These are phyloP conservation scores for Leptopterna dolabrata DNA, from an alignment of 2,888 invertebrate genomes.

Conservation along the genomic window DNA sequence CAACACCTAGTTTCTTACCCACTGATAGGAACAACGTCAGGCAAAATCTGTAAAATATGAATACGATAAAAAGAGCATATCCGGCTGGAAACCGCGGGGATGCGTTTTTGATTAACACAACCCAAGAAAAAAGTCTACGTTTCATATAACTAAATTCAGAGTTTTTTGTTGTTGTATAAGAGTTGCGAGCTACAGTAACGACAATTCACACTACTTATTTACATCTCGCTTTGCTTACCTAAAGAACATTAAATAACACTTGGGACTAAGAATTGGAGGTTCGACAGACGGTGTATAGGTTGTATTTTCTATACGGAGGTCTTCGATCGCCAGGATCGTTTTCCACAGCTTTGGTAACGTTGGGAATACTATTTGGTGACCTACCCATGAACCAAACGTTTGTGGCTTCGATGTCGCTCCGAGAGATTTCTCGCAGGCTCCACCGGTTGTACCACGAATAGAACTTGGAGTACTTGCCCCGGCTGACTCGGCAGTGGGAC, in stretches of 20 bases:
- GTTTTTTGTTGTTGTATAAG: background rate
- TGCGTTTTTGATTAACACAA: background rate
- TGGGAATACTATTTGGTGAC: slow-evolving; percentile 27
- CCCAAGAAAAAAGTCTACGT: background rate
- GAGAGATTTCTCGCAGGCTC: slow-evolving; percentile 36
- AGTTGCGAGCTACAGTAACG: background rate
- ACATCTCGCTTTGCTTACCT: background rate
- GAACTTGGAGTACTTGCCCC: slow-evolving; percentile 38
- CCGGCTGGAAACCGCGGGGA: background rate
- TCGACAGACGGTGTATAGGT: slow-evolving; percentile 38
- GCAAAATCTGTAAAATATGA: background rate
- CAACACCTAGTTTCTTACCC: background rate
- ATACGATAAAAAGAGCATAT: background rate
- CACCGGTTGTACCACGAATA: slow-evolving; percentile 37
- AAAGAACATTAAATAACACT: background rate
- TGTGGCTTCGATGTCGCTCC: slow-evolving; percentile 21
- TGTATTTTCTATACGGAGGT: slow-evolving; percentile 48
- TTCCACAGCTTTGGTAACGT: slow-evolving; percentile 46
- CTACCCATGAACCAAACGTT: slow-evolving; percentile 49
- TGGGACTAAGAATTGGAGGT: slow-evolving; percentile 23
- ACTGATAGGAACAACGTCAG: slow-evolving; percentile 40
- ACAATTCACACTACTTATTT: background rate
- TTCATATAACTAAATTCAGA: background rate
- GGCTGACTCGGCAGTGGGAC: slow-evolving; percentile 41
- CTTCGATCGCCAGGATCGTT: slow-evolving; percentile 42